These are phyloP conservation scores for Polia nebulosa DNA, from an alignment of 2,888 invertebrate species.

Conservation along the genomic window DNA sequence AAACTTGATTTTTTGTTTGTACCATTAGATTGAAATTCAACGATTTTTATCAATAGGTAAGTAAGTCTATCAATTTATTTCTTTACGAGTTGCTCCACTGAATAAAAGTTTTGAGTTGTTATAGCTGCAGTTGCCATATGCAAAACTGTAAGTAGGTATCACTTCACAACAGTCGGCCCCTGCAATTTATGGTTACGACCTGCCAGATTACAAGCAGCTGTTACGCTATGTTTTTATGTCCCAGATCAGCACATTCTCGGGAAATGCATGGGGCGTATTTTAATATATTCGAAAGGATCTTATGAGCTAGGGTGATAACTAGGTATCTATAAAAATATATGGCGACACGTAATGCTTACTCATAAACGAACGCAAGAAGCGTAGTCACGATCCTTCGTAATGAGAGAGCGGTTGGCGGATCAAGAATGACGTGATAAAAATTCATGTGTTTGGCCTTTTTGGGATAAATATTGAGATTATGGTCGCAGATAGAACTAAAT, in stretches of 20 bases:
- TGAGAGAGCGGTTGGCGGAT: slow-evolving; percentile 37
- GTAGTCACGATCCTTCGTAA: slow-evolving; percentile 33
- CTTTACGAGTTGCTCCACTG: background rate
- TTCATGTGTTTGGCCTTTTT: slow-evolving; percentile 47
- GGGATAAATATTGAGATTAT: slow-evolving; percentile 40
- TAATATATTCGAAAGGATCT: slow-evolving; percentile 58
- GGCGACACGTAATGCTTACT: slow-evolving; percentile 30
- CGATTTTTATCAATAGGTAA: background rate
- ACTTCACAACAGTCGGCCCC: slow-evolving; percentile 31
- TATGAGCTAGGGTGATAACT: slow-evolving; percentile 56
- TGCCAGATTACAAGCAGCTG: slow-evolving; percentile 61
- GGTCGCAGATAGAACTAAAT: slow-evolving; percentile 23
- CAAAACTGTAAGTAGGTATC: slow-evolving; percentile 18
- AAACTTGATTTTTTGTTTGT: slow-evolving; percentile 12
- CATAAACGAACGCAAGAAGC: slow-evolving; percentile 50
- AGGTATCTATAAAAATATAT: slow-evolving; percentile 54
- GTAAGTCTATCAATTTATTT: background rate
- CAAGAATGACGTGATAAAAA: slow-evolving; percentile 48
- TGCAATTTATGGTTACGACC: slow-evolving; percentile 57
- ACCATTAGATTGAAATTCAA: background rate
- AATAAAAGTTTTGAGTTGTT: too few species aligned
- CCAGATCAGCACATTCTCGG: slow-evolving; percentile 59
- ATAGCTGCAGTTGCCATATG: slow-evolving; percentile 4
- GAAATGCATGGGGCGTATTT: slow-evolving; percentile 52
- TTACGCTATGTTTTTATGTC: slow-evolving; percentile 60